Base-by-base conservation (phyloP, 64 coral and sea anemone species). In the Montipora sp. region DNA sequence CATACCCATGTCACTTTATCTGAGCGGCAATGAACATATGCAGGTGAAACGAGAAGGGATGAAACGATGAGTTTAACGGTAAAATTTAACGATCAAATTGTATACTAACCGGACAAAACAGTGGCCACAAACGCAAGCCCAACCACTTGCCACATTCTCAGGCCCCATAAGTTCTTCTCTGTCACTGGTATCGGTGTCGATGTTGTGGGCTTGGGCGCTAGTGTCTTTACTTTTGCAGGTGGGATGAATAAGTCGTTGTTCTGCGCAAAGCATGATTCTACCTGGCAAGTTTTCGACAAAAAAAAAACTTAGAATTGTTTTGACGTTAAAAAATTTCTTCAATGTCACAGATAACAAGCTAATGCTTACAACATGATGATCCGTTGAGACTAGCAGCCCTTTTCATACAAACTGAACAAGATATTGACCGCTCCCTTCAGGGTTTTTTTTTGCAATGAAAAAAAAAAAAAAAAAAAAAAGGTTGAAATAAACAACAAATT, bases 101-200 rank as follows among this genome's bases (percentile, higher is more conserved):
- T 63, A 14, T 63, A 85, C 82, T 85, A 10, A 85, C 82, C 49
- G 8, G 71, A 8, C 43, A 85, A 7, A 21, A 85, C 49, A 7
- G 82, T 71, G 7, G 82, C 61, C 36, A 85, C 16, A 14, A 85
- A 50, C 0, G 63, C 82, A 7, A 85, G 65, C 0, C 44, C 82
- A 16, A 18, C 45, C 43, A 85, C 82, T 49, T 85, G 82, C 66
- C 82, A 85, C 8, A 85, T 9, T 85, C 82, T 85, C 46, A 85
- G 65, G 5, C 82, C 82, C 82, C 82, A 85, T 44, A 85, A 44
- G 65, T 85, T n/a, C 45, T n/a, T 70, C 82, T 85, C 82, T 1
- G 82, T 85, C 65, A 85, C 19, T 3, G 82, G 63, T 14, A 85
- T 7, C 15, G 82, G 82, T 49, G 82, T 85, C 12, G 63, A 3